phyloP scores from a whole-genome alignment of 2,888 invertebrate species.

The Chymomyza fuscimana region DNA sequence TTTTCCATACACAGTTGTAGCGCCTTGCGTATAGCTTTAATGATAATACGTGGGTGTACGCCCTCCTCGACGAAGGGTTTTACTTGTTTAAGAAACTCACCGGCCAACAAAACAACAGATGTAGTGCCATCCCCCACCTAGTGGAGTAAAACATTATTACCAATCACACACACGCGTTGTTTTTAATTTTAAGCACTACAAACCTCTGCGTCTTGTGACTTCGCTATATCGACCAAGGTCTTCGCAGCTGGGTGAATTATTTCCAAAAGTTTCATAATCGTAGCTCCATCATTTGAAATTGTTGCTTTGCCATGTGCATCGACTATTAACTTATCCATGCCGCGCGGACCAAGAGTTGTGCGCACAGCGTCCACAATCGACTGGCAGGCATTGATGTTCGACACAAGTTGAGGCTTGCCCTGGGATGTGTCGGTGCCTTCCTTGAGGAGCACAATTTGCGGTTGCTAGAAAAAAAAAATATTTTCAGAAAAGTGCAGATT shows the following conservation, averaged over 20 bases:
- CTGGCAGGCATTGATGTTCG: slow-evolving; percentile 98
- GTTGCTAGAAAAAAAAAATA: slow-evolving; percentile 85
- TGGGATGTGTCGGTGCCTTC: slow-evolving; percentile 98
- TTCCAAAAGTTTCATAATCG: slow-evolving; percentile 98
- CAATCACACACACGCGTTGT: slow-evolving; percentile 33
- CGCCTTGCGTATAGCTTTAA: slow-evolving; percentile 92
- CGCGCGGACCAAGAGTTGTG: slow-evolving; percentile 98
- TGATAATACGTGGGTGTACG: slow-evolving; percentile 94
- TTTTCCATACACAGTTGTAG: slow-evolving; percentile 89
- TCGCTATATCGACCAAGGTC: slow-evolving; percentile 98
- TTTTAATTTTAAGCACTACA: not conserved
- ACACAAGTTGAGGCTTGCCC: slow-evolving; percentile 96
- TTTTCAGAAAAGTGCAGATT: not conserved
- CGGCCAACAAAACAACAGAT: slow-evolving; percentile 96
- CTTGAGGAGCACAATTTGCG: slow-evolving; percentile 97
- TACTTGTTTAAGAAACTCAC: slow-evolving; percentile 95
- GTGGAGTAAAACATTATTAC: slow-evolving; percentile 71
- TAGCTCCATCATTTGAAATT: slow-evolving; percentile 99
- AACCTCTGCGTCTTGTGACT: slow-evolving; percentile 98
- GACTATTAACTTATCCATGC: slow-evolving; percentile 99
- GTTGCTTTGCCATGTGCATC: slow-evolving; percentile 93
- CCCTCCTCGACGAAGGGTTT: slow-evolving; percentile 98
- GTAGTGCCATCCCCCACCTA: slow-evolving; percentile 99
- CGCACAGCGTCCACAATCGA: slow-evolving; percentile 95
- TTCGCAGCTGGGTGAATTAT: slow-evolving; percentile 99